phyloP scores from a whole-genome alignment of 2,888 invertebrate species.

The Campoplex capitator region DNA sequence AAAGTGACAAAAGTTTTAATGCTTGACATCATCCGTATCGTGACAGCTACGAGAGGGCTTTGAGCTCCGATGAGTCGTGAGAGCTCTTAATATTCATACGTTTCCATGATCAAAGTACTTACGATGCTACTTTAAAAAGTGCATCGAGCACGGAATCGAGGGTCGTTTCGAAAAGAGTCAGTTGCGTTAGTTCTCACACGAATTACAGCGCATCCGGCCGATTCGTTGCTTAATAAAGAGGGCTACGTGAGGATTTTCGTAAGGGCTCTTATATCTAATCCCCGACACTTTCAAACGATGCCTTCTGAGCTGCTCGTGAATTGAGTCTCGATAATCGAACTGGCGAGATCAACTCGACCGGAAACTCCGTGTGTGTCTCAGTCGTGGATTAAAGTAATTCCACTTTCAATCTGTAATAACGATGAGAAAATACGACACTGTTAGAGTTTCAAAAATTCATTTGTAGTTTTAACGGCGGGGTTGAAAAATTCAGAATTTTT shows the following conservation, averaged over 20 bases:
- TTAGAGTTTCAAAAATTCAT: background rate
- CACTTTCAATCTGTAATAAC: background rate
- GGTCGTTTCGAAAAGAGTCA: slow-evolving; percentile 43
- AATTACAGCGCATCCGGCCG: slow-evolving; percentile 53
- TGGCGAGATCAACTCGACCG: slow-evolving; percentile 26
- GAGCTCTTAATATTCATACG: slow-evolving; percentile 27
- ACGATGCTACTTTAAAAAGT: background rate
- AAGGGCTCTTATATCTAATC: slow-evolving; percentile 50
- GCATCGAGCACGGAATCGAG: slow-evolving; percentile 19
- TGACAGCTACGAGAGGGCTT: slow-evolving; percentile 28
- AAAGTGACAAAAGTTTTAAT: background rate
- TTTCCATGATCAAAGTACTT: slow-evolving; percentile 12
- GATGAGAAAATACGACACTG: background rate
- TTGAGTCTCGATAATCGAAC: slow-evolving; percentile 36
- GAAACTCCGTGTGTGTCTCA: slow-evolving; percentile 14
- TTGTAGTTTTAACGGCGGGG: background rate
- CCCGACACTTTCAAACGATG: slow-evolving; percentile 18
- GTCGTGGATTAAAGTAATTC: background rate
- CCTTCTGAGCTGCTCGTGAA: background rate
- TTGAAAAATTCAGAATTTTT: too few species aligned
- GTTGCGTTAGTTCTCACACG: slow-evolving; percentile 69
- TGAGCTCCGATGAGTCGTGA: background rate
- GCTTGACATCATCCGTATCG: background rate
- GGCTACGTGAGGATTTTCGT: slow-evolving; percentile 37
- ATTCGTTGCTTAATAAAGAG: slow-evolving; percentile 42